Evolutionary conservation across 37 sponge, comb jelly and placozoan genomes (phyloP).

Genomic region (Bolinopsis microptera): DNA sequence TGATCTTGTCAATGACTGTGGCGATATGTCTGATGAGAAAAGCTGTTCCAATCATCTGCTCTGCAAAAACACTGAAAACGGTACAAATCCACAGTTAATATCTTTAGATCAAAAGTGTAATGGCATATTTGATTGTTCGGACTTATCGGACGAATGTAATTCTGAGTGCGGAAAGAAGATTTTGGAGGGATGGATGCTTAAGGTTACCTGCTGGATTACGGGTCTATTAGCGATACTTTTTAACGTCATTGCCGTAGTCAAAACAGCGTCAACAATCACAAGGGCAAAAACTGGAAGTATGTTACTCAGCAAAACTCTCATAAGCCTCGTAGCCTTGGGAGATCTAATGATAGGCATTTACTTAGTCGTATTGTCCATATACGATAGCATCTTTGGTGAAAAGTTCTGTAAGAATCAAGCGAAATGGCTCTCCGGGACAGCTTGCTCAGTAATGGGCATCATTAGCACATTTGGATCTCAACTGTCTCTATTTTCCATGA

Average conservation of each 20-base stretch:
- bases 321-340: background rate
- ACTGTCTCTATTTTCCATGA: constrained; percentile 19
- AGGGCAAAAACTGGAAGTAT: background rate
- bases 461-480: background rate
- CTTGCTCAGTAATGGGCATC: background rate
- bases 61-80: background rate
- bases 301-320: background rate
- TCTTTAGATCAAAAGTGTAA: background rate
- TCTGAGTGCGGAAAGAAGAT: background rate
- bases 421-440: background rate
- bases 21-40: background rate
- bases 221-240: background rate
- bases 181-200: background rate
- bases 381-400: background rate
- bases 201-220: background rate
- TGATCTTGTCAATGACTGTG: constrained; percentile 19
- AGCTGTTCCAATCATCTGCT: background rate
- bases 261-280: background rate
- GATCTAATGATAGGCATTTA: background rate
- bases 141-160: constrained; percentile 7
- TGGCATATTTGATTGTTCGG: background rate
- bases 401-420: background rate
- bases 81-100: background rate
- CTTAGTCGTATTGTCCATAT: background rate
- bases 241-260: background rate